Conservation (phyloP, 2,113 vertebrate genomes). For the Callipepla californica region DNA sequence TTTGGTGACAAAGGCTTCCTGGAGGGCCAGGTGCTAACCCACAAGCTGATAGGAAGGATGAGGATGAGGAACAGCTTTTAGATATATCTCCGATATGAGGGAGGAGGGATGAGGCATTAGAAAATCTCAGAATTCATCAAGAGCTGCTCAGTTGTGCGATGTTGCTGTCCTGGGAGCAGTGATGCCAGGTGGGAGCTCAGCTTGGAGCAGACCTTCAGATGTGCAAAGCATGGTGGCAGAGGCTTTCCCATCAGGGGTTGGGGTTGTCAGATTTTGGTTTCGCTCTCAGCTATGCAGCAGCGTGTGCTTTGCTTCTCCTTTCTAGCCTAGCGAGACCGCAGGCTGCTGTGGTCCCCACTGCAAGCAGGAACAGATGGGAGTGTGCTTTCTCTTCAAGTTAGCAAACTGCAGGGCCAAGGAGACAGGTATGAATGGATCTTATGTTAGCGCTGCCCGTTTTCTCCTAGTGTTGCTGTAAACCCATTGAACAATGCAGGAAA, state of each 20-base stretch:
- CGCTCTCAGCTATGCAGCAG: accelerated
- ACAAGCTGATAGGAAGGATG: not conserved
- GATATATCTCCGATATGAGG: not conserved
- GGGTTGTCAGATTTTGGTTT: not conserved
- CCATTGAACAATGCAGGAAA: not conserved
- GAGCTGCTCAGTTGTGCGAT: not conserved
- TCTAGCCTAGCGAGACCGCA: not conserved
- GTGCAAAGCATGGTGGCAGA: accelerated
- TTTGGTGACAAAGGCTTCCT: not conserved
- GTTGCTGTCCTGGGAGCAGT: accelerated
- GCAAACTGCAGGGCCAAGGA: not conserved
- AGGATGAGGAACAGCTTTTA: not conserved
- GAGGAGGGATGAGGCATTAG: not conserved
- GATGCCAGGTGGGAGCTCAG: accelerated
- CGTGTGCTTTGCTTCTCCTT: not conserved
- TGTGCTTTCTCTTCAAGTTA: not conserved
- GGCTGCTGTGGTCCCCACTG: not conserved
- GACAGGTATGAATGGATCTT: not conserved
- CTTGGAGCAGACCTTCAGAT: accelerated
- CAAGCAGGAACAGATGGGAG: not conserved
- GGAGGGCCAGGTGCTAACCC: not conserved
- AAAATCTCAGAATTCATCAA: not conserved
- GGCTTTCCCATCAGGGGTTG: not conserved
- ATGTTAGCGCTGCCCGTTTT: not conserved
- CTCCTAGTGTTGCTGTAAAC: not conserved